Conservation (phyloP, 2,113 vertebrate species). For the Shinisaurus crocodilurus region DNA sequence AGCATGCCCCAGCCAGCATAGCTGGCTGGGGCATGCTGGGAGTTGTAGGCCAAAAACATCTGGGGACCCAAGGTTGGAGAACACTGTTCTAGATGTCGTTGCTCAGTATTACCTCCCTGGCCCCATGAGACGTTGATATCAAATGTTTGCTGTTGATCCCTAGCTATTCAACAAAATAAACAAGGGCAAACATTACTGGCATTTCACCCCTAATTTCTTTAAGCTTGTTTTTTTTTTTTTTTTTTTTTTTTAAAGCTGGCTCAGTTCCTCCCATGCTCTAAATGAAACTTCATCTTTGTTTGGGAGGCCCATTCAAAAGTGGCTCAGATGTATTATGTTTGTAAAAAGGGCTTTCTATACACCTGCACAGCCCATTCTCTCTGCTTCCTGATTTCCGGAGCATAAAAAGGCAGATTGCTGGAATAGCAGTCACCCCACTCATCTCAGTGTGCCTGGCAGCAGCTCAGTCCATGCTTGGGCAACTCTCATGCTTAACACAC, state of each 20-base stretch:
- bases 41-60: no score
- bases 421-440: neutral
- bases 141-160: neutral
- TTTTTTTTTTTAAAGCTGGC: accelerated
- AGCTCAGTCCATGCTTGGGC: conserved; percentile 28
- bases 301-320: neutral
- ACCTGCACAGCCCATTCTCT: conserved; percentile 47
- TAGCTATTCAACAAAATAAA: neutral
- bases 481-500: conserved; percentile 14
- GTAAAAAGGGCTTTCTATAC: conserved; percentile 4
- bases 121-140: neutral
- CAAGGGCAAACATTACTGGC: neutral
- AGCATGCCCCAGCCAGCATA: no score
- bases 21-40: no score
- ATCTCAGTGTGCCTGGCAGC: conserved; percentile 31
- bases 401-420: conserved; percentile 24
- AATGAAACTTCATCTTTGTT: conserved; percentile 7
- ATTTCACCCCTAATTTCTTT: neutral
- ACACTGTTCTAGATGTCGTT: neutral
- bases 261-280: neutral
- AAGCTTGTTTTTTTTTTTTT: neutral
- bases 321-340: conserved; percentile 1
- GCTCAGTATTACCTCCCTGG: neutral
- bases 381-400: conserved; percentile 20
- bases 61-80: no score